These are phyloP conservation scores for Tribolium freemani DNA, from an alignment of 2,888 invertebrate genomes.

Conservation along the genomic window DNA sequence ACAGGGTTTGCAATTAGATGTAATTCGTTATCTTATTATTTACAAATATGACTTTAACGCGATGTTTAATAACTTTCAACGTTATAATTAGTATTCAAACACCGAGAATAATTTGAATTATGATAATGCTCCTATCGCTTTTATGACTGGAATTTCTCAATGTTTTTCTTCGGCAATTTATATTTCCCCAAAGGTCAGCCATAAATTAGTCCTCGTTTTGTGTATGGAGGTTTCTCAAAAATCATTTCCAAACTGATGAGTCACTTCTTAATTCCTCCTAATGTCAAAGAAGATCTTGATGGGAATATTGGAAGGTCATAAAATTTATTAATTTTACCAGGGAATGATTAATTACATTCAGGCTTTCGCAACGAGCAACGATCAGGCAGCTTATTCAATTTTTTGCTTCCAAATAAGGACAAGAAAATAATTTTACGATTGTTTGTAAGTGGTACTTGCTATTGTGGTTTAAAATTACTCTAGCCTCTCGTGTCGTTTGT, in stretches of 20 bases:
- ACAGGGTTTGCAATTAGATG: conserved; percentile 26
- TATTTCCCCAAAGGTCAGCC: neutral
- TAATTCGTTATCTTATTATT: conserved; percentile 29
- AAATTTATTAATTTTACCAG: conserved; percentile 5
- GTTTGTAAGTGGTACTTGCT: no score
- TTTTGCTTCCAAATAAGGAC: neutral
- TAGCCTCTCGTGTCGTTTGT: neutral
- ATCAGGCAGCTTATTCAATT: neutral
- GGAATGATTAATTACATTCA: neutral
- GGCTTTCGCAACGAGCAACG: neutral
- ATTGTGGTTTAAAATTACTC: no score
- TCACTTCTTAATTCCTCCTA: neutral
- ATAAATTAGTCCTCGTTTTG: neutral
- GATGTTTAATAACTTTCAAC: conserved; percentile 26
- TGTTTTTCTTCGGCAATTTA: conserved; percentile 20
- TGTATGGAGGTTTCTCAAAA: neutral
- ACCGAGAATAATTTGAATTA: conserved; percentile 17
- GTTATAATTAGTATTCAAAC: conserved; percentile 32
- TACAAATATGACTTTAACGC: conserved; percentile 25
- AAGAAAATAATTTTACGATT: no score
- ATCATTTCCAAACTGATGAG: neutral
- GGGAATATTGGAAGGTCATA: neutral
- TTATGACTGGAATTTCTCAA: conserved; percentile 12
- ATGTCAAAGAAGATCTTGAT: neutral
- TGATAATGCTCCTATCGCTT: conserved; percentile 5